Evolutionary conservation across 2,113 vertebrate species (phyloP).

Genomic region (Pterocles gutturalis): DNA sequence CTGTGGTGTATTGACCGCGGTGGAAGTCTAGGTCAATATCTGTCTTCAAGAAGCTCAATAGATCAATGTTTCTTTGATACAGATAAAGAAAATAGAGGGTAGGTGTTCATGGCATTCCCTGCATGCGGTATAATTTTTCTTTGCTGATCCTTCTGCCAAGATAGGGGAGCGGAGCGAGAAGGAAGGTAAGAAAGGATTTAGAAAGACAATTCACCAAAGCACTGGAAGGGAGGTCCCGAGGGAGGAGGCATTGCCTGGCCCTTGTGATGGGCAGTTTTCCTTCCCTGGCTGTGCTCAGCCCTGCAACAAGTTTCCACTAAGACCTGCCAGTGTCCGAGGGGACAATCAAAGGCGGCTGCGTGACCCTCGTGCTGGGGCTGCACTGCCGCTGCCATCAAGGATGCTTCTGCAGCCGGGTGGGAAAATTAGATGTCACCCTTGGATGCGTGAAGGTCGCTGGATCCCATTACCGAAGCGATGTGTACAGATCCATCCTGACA

Average conservation of each 20-base stretch:
- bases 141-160: background rate
- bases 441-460: background rate
- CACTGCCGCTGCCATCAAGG: too few species aligned
- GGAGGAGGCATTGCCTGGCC: too few species aligned
- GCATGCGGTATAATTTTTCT: fast-evolving
- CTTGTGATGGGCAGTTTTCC: too few species aligned
- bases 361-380: too few species aligned
- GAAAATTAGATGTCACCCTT: slow-evolving; percentile 10
- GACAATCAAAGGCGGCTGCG: too few species aligned
- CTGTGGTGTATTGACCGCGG: background rate
- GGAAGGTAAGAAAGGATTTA: background rate
- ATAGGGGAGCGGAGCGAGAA: background rate
- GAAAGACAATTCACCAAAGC: background rate
- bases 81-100: slow-evolving; percentile 1
- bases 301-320: too few species aligned
- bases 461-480: background rate
- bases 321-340: too few species aligned
- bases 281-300: too few species aligned
- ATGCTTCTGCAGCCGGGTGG: background rate
- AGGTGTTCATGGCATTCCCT: background rate
- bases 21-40: slow-evolving; percentile 13
- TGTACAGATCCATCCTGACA: background rate
- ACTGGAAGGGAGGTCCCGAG: too few species aligned
- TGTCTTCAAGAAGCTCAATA: slow-evolving; percentile 12
- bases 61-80: slow-evolving; percentile 28